Conservation (phyloP, 2,113 vertebrate genomes). For the Bubalus kerabau region DNA sequence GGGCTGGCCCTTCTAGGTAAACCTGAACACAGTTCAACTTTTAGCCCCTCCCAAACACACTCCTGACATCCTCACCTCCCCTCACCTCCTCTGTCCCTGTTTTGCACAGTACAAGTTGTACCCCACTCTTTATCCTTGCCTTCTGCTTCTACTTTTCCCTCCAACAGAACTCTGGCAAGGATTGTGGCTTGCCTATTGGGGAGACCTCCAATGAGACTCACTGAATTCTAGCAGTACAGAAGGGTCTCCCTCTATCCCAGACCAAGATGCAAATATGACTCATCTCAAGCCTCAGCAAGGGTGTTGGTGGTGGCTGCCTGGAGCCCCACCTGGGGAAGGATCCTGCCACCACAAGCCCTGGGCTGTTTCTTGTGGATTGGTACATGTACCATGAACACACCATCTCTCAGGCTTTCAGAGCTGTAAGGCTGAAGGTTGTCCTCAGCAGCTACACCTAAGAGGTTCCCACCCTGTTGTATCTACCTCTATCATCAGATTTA, state of each 20-base stretch:
- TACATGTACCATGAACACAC: accelerated
- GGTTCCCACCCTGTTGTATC: neutral
- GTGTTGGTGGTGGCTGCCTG: neutral
- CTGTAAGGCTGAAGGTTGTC: neutral
- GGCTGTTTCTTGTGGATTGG: neutral
- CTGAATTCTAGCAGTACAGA: neutral
- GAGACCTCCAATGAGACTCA: neutral
- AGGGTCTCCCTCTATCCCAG: neutral
- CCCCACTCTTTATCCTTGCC: neutral
- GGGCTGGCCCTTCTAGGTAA: neutral
- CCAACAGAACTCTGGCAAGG: neutral
- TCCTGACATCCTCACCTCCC: neutral
- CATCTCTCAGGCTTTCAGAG: neutral
- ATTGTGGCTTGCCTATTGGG: neutral
- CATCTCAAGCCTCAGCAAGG: neutral
- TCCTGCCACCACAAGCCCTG: neutral
- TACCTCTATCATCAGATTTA: neutral
- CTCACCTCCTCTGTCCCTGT: neutral
- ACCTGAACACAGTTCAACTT: neutral
- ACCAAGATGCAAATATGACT: neutral
- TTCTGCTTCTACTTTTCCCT: neutral
- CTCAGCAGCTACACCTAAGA: neutral
- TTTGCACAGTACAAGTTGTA: neutral
- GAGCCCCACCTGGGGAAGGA: neutral
- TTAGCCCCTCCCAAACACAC: neutral